Percentiles rank a stretch among this genome's conserved stretches.
These are phyloP conservation scores for Ovibos moschatus DNA, from an alignment of 2,113 vertebrate genomes.

Conservation along the genomic window DNA sequence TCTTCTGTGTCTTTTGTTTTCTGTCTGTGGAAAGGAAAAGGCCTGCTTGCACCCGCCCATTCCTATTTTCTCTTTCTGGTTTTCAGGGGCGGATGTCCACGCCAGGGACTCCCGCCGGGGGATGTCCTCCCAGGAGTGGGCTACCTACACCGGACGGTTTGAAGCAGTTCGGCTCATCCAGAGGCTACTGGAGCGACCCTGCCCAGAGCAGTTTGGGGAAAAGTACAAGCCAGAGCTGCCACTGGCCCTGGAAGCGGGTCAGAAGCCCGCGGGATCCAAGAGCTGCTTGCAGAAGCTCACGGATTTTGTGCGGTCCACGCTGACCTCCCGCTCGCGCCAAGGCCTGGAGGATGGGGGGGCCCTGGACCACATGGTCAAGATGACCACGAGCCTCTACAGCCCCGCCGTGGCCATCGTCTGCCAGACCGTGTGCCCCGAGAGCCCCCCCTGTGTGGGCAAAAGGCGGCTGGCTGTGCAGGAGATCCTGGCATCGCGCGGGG, in stretches of 20 bases:
- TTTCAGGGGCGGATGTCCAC: slow-evolving; percentile 89
- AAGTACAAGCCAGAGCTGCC: slow-evolving; percentile 91
- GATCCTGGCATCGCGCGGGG: slow-evolving; percentile 84
- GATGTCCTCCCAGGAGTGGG: slow-evolving; percentile 93
- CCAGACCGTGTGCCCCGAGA: slow-evolving; percentile 90
- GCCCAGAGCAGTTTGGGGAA: slow-evolving; percentile 86
- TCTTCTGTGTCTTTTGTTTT: not conserved
- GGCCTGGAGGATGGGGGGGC: slow-evolving; percentile 89
- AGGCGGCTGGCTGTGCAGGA: slow-evolving; percentile 89
- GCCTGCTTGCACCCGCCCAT: not conserved
- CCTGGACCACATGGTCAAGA: slow-evolving; percentile 93
- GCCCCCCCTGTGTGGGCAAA: slow-evolving; percentile 90
- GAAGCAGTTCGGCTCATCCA: slow-evolving; percentile 90
- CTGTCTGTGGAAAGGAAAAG: not conserved
- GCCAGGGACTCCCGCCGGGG: slow-evolving; percentile 88
- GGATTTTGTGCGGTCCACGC: slow-evolving; percentile 80
- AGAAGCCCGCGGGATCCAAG: slow-evolving; percentile 86
- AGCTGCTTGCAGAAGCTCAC: slow-evolving; percentile 89
- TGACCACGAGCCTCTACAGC: slow-evolving; percentile 91
- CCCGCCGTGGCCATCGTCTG: slow-evolving; percentile 89
- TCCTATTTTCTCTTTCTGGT: not conserved
- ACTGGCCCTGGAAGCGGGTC: slow-evolving; percentile 81
- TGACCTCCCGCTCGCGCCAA: slow-evolving; percentile 82
- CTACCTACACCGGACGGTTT: slow-evolving; percentile 90
- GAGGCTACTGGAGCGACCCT: slow-evolving; percentile 88